Base-by-base conservation (phyloP, 2,888 invertebrate species). In the Vesta saturnalis region DNA sequence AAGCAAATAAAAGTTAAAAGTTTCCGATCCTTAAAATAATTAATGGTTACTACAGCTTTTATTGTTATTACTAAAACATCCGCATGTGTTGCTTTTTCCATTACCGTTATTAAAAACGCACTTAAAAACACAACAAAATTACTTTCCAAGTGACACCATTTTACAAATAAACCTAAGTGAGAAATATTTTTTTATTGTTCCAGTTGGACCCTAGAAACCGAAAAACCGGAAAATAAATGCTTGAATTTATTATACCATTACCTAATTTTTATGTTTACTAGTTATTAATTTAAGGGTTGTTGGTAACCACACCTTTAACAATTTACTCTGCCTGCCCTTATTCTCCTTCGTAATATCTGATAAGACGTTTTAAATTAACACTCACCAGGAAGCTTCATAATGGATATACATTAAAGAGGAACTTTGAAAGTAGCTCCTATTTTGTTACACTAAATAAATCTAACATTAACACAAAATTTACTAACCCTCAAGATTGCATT, bases 241-340 rank as follows among this genome's bases (percentile, higher is more conserved):
- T 10, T n/a, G 8, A 39, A 39, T n/a, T n/a, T 39, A n/a, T 39
- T 39, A 8, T 23, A 23, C 39, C n/a, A n/a, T n/a, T 10, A n/a
- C 39, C 39, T 39, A 39, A 39, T 39, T 39, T 39, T 39, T 39
- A n/a, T 39, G 39, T 39, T 39, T n/a, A n/a, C n/a, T n/a, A n/a
- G n/a, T n/a, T n/a, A n/a, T n/a, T n/a, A n/a, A n/a, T n/a, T n/a
- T n/a, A n/a, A n/a, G n/a, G n/a, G n/a, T n/a, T n/a, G 12, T 4
- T 39, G n/a, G 2, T n/a, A 39, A n/a, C 39, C 39, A n/a, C 39
- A 39, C 39, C 39, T 39, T 10, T 39, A 39, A 39, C 39, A n/a
- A 8, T 39, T 39, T 39, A n/a, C n/a, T n/a, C n/a, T n/a, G n/a
- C n/a, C n/a, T n/a, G n/a, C n/a, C n/a, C n/a, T n/a, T n/a, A n/a